A percentile compares a stretch with the other conserved stretches of the same genome.
These are phyloP conservation scores for Brachypalpus laphriformis DNA, from an alignment of 2,888 invertebrate genomes.

Conservation along the genomic window DNA sequence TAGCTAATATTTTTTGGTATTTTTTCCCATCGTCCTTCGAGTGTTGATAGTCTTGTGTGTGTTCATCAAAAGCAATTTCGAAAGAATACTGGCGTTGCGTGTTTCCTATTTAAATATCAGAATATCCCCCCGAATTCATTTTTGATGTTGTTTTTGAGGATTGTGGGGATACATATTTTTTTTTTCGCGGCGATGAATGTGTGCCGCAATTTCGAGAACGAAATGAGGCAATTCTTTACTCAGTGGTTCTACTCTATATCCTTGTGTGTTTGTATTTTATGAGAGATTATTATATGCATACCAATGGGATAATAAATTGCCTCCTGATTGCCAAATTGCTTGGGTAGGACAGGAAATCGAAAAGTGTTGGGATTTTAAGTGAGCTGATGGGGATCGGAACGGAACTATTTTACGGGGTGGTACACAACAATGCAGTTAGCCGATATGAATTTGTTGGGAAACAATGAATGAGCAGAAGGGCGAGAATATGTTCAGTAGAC, in stretches of 20 bases:
- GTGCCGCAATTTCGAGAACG: constrained; percentile 48
- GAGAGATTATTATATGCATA: constrained; percentile 67
- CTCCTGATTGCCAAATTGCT: constrained; percentile 66
- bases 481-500: not conserved
- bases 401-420: constrained; percentile 16
- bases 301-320: constrained; percentile 67
- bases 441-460: not conserved
- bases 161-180: not conserved
- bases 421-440: constrained; percentile 22
- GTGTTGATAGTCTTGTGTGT: constrained; percentile 25
- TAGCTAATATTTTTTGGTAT: constrained; percentile 30
- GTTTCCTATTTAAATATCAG: constrained; percentile 63
- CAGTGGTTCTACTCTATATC: not conserved
- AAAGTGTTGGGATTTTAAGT: constrained; percentile 37
- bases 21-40: constrained; percentile 36
- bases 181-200: constrained; percentile 38
- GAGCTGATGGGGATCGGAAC: constrained; percentile 1
- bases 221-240: constrained; percentile 49
- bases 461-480: not conserved
- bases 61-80: constrained; percentile 62
- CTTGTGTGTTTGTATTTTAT: constrained; percentile 30
- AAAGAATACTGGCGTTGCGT: constrained; percentile 46
- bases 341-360: constrained; percentile 27
- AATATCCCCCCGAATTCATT: constrained; percentile 52
- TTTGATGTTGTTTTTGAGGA: constrained; percentile 48